phyloP scores from a whole-genome alignment of 2,113 vertebrate species.

The Ariopsis seemanni region DNA sequence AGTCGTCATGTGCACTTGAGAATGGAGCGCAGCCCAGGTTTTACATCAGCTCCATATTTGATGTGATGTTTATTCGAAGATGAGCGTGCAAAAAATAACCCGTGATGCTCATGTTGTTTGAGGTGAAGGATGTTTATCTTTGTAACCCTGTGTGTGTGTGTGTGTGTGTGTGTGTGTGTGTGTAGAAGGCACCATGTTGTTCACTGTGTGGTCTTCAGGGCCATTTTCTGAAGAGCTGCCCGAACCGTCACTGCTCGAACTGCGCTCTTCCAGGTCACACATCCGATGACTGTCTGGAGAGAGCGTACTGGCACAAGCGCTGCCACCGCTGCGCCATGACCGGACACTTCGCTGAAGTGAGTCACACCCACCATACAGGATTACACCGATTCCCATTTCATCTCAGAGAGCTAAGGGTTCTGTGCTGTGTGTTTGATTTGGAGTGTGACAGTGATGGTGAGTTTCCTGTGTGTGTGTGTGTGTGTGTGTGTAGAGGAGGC shows the following conservation, averaged over 20 bases:
- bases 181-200: conserved; percentile 81
- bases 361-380: conserved; percentile 61
- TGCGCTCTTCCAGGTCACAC: conserved; percentile 84
- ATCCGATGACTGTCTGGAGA: conserved; percentile 78
- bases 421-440: not conserved
- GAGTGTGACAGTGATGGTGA: not conserved
- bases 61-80: not conserved
- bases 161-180: conserved; percentile 27
- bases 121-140: too few relatives aligned
- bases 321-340: conserved; percentile 88
- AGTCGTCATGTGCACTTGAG: not conserved
- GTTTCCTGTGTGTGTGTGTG: conserved; percentile 1
- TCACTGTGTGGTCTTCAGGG: conserved; percentile 80
- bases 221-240: conserved; percentile 77
- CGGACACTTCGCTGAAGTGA: conserved; percentile 90
- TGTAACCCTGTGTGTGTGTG: conserved; percentile 13
- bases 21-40: not conserved
- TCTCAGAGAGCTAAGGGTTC: not conserved
- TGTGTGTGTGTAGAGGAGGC: not conserved
- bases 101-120: not conserved
- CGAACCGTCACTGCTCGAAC: conserved; percentile 82
- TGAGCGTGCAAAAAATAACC: not conserved
- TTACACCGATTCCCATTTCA: not conserved
- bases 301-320: conserved; percentile 78
- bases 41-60: not conserved